Evolutionary conservation across 2,113 vertebrate genomes (phyloP).

Genomic region (Felis chaus): DNA sequence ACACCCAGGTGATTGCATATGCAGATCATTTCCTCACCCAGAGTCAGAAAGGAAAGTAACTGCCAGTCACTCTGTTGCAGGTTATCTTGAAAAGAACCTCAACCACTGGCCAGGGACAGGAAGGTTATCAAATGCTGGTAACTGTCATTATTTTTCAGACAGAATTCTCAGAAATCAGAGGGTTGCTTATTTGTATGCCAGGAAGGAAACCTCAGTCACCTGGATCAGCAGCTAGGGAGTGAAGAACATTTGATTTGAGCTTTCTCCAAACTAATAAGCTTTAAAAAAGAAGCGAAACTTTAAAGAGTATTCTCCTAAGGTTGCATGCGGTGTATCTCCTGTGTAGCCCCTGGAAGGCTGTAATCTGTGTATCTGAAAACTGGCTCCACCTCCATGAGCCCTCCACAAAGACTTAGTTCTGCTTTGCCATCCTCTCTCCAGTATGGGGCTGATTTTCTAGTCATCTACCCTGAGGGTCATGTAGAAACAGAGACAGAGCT

Average conservation of each 20-base stretch:
- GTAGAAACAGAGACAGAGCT: neutral
- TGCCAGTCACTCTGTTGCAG: neutral
- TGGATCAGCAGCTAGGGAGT: neutral
- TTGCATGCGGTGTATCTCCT: rapidly evolving
- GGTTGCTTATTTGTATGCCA: constrained; percentile 17
- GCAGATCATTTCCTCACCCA: neutral
- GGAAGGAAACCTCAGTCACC: neutral
- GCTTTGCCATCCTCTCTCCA: neutral
- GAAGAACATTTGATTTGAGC: neutral
- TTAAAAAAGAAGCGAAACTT: neutral
- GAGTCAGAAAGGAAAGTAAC: neutral
- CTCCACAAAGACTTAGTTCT: rapidly evolving
- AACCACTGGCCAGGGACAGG: neutral
- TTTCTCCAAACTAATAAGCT: neutral
- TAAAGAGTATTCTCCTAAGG: neutral
- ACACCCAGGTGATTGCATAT: neutral
- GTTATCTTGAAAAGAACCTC: constrained; percentile 44
- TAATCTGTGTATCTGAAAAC: neutral
- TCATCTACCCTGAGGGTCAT: neutral
- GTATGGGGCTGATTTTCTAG: neutral
- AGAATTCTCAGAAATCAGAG: neutral
- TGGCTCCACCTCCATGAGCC: too few species aligned
- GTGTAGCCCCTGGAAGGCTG: too few species aligned
- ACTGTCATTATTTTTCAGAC: constrained; percentile 15
- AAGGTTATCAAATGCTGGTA: neutral